Percentiles rank a stretch among this genome's conserved stretches.
Evolutionary conservation across 2,888 invertebrate species (phyloP).

Genomic region (Odontocolon sp.): DNA sequence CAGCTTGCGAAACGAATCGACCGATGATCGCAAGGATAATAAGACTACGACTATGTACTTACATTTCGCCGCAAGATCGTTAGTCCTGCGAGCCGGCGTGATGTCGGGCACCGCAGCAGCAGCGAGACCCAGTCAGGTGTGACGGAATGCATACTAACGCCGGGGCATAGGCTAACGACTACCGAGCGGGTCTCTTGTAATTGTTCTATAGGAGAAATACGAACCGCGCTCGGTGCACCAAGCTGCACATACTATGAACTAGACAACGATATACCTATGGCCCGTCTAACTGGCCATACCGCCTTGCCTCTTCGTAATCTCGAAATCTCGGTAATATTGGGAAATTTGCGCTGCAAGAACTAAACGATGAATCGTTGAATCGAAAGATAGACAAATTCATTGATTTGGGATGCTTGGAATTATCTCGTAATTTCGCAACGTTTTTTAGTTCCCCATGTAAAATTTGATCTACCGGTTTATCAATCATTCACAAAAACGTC

Average conservation of each 20-base stretch:
- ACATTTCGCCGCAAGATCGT: constrained; percentile 59
- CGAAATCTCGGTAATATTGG: constrained; percentile 51
- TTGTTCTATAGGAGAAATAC: constrained; percentile 70
- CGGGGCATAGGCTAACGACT: constrained; percentile 79
- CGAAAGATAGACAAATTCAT: constrained; percentile 11
- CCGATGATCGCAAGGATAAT: constrained; percentile 56
- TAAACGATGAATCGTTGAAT: neutral
- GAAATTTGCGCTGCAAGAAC: constrained; percentile 35
- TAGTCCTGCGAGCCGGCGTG: constrained; percentile 46
- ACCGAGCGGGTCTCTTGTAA: constrained; percentile 75
- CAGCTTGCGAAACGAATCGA: constrained; percentile 55
- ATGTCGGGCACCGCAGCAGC: constrained; percentile 64
- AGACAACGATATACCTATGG: constrained; percentile 12
- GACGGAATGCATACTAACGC: constrained; percentile 77
- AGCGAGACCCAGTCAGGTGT: constrained; percentile 74
- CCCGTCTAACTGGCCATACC: constrained; percentile 36
- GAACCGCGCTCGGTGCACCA: neutral
- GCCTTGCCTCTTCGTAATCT: constrained; percentile 33
- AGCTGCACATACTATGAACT: constrained; percentile 1
- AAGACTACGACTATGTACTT: constrained; percentile 58
- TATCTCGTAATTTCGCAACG: constrained; percentile 2
- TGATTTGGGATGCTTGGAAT: constrained; percentile 1
- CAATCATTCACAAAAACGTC: too few relatives aligned
- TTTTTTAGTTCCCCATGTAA: too few relatives aligned
- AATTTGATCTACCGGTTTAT: too few relatives aligned